phyloP scores from a whole-genome alignment of 2,113 vertebrate species.

The Scytalopus superciliaris region DNA sequence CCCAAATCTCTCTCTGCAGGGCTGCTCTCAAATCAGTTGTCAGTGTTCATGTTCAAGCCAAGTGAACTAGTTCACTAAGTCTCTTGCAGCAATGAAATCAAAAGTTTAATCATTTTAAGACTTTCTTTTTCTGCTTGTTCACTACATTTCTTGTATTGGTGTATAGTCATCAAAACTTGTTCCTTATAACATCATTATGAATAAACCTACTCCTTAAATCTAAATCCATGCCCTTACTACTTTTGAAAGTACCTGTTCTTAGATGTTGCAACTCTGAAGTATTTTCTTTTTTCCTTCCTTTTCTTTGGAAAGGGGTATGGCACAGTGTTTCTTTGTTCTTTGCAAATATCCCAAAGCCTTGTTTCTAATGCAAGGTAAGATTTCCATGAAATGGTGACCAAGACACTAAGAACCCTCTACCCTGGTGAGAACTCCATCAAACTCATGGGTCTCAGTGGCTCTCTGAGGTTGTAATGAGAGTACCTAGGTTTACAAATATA shows the following conservation, averaged over 20 bases:
- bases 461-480: not conserved
- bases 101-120: not conserved
- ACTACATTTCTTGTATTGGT: not conserved
- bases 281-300: not conserved
- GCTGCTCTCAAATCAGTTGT: not conserved
- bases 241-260: not conserved
- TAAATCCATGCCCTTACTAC: not conserved
- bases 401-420: not conserved
- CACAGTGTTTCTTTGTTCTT: not conserved
- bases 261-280: not conserved
- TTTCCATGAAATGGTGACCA: not conserved
- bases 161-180: not conserved
- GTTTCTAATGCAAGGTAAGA: not conserved
- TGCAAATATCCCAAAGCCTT: not conserved
- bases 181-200: not conserved
- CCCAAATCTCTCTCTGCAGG: fast-evolving
- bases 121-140: not conserved
- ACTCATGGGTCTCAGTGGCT: not conserved
- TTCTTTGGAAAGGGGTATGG: not conserved
- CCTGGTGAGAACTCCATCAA: not conserved
- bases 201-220: not conserved
- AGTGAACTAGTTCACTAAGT: not conserved
- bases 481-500: not conserved
- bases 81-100: not conserved
- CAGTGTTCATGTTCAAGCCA: not conserved